Evolutionary conservation across 2,113 vertebrate species (phyloP).

Genomic region (Zootoca vivipara): DNA sequence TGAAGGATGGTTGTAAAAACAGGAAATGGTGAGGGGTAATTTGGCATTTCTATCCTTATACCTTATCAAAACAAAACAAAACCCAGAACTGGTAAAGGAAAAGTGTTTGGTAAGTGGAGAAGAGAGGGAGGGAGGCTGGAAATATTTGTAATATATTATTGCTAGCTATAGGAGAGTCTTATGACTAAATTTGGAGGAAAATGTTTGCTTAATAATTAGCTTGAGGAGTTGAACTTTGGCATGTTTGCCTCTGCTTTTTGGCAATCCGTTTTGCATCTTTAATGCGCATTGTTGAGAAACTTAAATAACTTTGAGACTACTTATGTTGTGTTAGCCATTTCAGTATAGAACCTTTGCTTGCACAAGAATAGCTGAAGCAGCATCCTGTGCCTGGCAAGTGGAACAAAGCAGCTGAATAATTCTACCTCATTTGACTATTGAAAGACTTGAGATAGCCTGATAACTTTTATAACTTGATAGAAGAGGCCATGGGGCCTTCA

Average conservation of each 20-base stretch:
- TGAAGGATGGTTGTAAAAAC: not conserved
- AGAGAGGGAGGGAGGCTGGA: not conserved
- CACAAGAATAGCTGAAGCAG: not conserved
- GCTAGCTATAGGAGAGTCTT: constrained; percentile 35
- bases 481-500: not conserved
- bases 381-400: constrained; percentile 5
- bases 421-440: not conserved
- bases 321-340: not conserved
- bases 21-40: not conserved
- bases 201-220: constrained; percentile 24
- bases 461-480: not conserved
- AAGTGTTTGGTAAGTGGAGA: not conserved
- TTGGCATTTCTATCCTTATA: constrained; percentile 28
- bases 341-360: not conserved
- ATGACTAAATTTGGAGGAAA: constrained; percentile 11
- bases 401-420: not conserved
- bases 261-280: constrained; percentile 1
- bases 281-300: not conserved
- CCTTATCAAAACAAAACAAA: not conserved
- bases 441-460: not conserved
- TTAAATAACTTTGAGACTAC: not conserved
- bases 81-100: constrained; percentile 8
- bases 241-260: constrained; percentile 33
- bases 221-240: constrained; percentile 40
- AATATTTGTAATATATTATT: not conserved